phyloP scores from a whole-genome alignment of 2,888 invertebrate genomes.

The Pollenia amentaria region DNA sequence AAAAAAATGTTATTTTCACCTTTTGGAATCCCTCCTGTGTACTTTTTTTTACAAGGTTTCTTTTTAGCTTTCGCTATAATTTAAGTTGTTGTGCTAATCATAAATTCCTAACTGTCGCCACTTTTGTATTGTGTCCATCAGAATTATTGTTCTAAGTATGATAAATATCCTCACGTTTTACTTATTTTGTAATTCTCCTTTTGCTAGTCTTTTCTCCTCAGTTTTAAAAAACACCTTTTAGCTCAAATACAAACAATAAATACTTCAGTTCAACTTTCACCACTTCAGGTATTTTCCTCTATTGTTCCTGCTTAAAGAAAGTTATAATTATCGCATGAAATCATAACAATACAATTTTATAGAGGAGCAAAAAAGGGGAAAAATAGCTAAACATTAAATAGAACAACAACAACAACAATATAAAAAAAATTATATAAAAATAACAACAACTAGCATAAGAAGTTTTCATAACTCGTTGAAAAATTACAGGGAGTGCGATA shows the following conservation, averaged over 20 bases:
- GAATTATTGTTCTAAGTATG: conserved; percentile 45
- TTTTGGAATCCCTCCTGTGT: neutral
- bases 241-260: conserved; percentile 16
- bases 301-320: conserved; percentile 62
- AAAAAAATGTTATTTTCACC: neutral
- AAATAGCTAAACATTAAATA: conserved; percentile 43
- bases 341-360: conserved; percentile 76
- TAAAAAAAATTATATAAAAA: conserved; percentile 26
- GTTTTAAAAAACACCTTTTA: conserved; percentile 40
- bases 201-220: neutral
- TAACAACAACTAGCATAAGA: conserved; percentile 37
- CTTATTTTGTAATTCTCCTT: conserved; percentile 18
- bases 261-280: conserved; percentile 39
- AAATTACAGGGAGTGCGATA: conserved; percentile 11
- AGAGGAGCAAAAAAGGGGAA: neutral
- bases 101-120: conserved; percentile 54
- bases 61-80: neutral
- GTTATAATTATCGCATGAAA: conserved; percentile 80
- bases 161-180: conserved; percentile 54
- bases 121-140: conserved; percentile 38
- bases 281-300: conserved; percentile 1
- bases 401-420: conserved; percentile 50
- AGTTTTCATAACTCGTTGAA: conserved; percentile 36
- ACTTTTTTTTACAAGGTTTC: neutral
- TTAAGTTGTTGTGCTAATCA: conserved; percentile 10